phyloP scores from a whole-genome alignment of 2,888 invertebrate species.

The Halocaridina rubra region DNA sequence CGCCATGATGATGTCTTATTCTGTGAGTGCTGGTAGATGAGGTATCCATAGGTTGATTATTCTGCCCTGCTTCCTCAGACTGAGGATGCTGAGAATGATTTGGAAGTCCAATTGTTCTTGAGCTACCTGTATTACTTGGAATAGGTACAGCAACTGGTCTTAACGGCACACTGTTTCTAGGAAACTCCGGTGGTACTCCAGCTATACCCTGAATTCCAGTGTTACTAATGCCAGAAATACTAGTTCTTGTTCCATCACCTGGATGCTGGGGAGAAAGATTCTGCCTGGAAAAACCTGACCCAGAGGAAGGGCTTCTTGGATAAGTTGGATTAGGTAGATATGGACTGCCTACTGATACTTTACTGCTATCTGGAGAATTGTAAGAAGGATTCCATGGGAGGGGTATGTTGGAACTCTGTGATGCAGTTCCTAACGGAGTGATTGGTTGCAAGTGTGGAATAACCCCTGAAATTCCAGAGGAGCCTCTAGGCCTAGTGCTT shows the following conservation, averaged over 20 bases:
- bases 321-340: constrained; percentile 2
- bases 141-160: constrained; percentile 3
- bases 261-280: no score
- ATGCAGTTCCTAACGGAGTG: constrained; percentile 23
- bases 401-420: not conserved
- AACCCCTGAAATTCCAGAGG: constrained; percentile 14
- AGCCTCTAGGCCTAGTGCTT: not conserved
- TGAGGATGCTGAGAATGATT: not conserved
- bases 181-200: constrained; percentile 17
- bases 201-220: not conserved
- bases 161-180: constrained; percentile 21
- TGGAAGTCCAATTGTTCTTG: not conserved
- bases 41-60: not conserved
- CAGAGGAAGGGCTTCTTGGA: not conserved
- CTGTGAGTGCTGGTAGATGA: constrained; percentile 12
- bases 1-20: constrained; percentile 38
- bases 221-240: not conserved
- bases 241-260: not conserved
- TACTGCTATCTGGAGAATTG: not conserved
- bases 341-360: not conserved
- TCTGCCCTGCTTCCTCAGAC: not conserved
- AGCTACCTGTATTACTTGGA: not conserved
- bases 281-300: no score
- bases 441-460: constrained; percentile 15
- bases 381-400: constrained; percentile 31